Evolutionary conservation across 1,140 invertebrate species (phyloP).

Genomic region (Coptotermes formosanus): DNA sequence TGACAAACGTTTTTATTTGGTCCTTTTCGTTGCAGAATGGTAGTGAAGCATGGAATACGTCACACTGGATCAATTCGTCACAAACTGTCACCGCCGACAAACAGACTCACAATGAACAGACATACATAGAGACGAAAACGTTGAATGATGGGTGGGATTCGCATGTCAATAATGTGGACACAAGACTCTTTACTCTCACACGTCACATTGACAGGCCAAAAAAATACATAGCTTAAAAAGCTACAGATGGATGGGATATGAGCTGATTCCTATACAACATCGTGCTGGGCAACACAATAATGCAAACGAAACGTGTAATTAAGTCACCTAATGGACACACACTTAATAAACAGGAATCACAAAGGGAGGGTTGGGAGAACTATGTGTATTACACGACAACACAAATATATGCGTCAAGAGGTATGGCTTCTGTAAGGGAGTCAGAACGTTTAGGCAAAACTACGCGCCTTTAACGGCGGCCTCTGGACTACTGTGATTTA

Average conservation of each 20-base stretch:
- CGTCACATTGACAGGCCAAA: neutral
- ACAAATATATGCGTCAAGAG: no score
- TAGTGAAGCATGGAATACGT: neutral
- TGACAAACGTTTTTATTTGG: neutral
- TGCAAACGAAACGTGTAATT: neutral
- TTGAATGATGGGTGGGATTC: constrained; percentile 10
- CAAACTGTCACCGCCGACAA: constrained; percentile 4
- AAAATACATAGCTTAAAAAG: neutral
- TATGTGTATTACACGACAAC: no score
- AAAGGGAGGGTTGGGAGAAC: no score
- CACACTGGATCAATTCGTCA: neutral
- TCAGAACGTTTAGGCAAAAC: no score
- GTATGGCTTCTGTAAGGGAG: no score
- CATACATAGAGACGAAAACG: neutral
- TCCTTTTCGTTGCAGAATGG: neutral
- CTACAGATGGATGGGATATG: neutral
- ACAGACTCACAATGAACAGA: constrained; percentile 7
- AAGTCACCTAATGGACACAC: no score
- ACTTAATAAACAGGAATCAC: no score
- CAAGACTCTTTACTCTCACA: neutral
- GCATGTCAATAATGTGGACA: constrained; percentile 8
- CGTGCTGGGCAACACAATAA: neutral
- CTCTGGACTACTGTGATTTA: no score
- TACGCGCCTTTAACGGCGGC: no score
- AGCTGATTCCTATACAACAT: neutral